Conservation (phyloP, 2,113 vertebrate species). For the Burhinus oedicnemus region DNA sequence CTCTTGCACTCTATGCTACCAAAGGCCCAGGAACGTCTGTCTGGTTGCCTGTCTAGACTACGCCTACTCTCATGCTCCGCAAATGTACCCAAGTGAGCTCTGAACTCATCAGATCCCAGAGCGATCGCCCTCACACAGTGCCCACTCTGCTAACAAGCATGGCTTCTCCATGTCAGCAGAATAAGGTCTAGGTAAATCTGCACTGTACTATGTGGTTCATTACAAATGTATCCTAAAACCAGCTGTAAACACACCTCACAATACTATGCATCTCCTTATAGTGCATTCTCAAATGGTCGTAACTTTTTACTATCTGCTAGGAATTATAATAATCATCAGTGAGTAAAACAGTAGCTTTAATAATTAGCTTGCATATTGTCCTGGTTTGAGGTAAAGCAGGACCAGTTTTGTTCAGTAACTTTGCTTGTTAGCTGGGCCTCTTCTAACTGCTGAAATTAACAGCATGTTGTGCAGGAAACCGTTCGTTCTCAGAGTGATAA, state of each 20-base stretch:
- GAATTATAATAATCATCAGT: neutral
- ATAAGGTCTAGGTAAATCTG: neutral
- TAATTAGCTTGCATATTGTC: neutral
- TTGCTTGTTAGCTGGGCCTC: too few relatives aligned
- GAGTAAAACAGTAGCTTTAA: neutral
- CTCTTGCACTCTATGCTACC: neutral
- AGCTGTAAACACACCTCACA: neutral
- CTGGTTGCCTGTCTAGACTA: neutral
- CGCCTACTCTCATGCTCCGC: neutral
- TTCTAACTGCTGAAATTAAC: too few relatives aligned
- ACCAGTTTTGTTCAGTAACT: too few relatives aligned
- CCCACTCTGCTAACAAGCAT: rapidly evolving
- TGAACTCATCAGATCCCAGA: neutral
- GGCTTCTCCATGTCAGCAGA: neutral
- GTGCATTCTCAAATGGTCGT: neutral
- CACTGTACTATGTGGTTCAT: neutral
- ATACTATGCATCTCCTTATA: neutral
- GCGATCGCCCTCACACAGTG: rapidly evolving
- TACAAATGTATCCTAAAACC: neutral
- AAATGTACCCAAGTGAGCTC: neutral
- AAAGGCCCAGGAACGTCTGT: neutral
- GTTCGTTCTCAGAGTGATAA: too few relatives aligned
- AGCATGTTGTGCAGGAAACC: too few relatives aligned
- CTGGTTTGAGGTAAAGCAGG: too few relatives aligned
- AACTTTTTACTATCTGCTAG: too few relatives aligned